A percentile compares a stretch with the other conserved stretches of the same genome.
Conservation (phyloP, 2,113 vertebrate genomes). For the Empidonax traillii region DNA sequence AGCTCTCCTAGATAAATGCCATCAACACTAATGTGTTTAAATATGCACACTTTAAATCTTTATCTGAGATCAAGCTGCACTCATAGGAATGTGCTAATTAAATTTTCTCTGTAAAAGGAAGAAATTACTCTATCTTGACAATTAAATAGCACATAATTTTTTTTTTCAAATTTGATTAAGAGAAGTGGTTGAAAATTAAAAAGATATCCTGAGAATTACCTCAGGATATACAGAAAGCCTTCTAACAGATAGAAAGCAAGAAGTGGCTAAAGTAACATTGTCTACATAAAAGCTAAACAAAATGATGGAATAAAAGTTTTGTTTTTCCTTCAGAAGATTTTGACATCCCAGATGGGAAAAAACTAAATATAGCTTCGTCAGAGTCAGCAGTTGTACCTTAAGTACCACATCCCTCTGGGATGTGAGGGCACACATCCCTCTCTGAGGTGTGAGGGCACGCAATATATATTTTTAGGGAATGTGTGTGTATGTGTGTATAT, state of each 20-base stretch:
- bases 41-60: not conserved
- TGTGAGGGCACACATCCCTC: not conserved
- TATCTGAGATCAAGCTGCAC: not conserved
- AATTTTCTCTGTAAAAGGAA: not conserved
- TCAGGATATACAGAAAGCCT: not conserved
- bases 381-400: not conserved
- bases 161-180: not conserved
- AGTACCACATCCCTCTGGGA: not conserved
- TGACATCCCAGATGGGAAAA: not conserved
- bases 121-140: not conserved
- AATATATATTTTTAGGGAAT: not conserved
- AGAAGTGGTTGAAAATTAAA: not conserved
- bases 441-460: not conserved
- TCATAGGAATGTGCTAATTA: not conserved
- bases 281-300: not conserved
- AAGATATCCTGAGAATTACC: not conserved
- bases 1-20: not conserved
- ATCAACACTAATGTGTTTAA: not conserved
- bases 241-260: not conserved
- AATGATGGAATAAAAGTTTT: not conserved
- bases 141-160: not conserved
- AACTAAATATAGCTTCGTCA: not conserved
- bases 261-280: not conserved
- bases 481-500: not conserved
- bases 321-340: not conserved